phyloP scores from a whole-genome alignment of 1,140 invertebrate species.

The Brachionus plicatilis region DNA sequence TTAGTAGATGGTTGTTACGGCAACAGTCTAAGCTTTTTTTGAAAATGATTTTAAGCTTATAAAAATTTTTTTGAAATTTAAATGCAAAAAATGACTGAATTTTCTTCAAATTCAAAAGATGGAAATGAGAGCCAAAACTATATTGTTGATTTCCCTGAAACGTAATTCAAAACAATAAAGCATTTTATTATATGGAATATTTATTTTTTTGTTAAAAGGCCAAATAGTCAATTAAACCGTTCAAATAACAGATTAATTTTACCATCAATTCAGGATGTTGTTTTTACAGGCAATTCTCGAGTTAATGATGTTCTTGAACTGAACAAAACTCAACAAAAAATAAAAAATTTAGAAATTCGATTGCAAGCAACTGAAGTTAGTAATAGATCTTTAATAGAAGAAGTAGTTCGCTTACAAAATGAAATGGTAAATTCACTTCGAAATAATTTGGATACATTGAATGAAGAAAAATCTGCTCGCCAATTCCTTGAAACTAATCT shows the following conservation, averaged over 20 bases:
- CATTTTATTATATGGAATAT: not conserved
- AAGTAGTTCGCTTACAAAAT: constrained; percentile 53
- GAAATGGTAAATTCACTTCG: constrained; percentile 48
- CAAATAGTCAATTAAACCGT: not conserved
- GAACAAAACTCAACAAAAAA: not conserved
- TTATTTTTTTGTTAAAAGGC: not conserved
- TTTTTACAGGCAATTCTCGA: not conserved
- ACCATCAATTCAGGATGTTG: not conserved
- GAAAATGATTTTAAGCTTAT: too few species aligned
- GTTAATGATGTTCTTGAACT: not conserved
- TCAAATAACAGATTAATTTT: not conserved
- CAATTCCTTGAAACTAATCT: constrained; percentile 49
- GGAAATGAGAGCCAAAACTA: not conserved
- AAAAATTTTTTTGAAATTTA: too few species aligned
- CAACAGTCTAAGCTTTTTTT: too few species aligned
- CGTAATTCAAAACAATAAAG: not conserved
- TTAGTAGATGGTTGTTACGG: too few species aligned
- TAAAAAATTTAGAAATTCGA: constrained; percentile 48
- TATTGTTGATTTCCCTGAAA: not conserved
- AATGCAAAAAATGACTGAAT: not conserved
- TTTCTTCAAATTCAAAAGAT: not conserved
- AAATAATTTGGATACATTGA: constrained; percentile 48
- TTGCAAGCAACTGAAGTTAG: constrained; percentile 52
- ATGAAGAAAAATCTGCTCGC: constrained; percentile 49
- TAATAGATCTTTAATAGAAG: constrained; percentile 53